Base-by-base conservation (phyloP, 2,888 invertebrate species). In the Hydrotaea cyrtoneurina region DNA sequence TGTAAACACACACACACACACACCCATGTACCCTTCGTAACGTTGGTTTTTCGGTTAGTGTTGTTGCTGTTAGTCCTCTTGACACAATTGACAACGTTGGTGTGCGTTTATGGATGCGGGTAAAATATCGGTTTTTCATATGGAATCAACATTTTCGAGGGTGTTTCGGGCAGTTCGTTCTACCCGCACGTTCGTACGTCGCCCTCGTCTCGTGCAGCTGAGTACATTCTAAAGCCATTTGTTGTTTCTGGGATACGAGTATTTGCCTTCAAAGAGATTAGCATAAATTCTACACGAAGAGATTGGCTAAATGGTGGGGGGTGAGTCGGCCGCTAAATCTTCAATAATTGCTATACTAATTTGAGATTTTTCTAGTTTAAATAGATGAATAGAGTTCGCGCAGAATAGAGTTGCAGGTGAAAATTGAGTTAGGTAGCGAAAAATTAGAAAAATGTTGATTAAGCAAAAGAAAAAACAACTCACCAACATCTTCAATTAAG, bases 51-150 rank as follows among this genome's bases (percentile, higher is more conserved):
- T 59, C 64, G 21, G 31, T 15, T 19, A 13, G 19, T 21, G 64
- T 19, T 66, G 31, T 31, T 36, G 31, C 11, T 53, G 55, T 69
- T 31, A n/a, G 1, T 43, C 39, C 46, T 21, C 36, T 69, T 69
- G 55, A 78, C 50, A 78, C 46, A 46, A 62, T 78, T 78, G 78
- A 71, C 59, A 50, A 64, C 71, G 62, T 62, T 62, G 17, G 62
- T 15, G 59, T 50, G 72, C 64, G 23, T 73, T 73, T 79, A 79
- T 78, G 78, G 36, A 73, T 78, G 78, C 78, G 71, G 78, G 71
- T 72, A 72, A 78, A 71, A 78, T 78, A 72, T 72, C 39, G 78
- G 55, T 72, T 72, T 17, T 62, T 50, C 21, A 36, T 62, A 43
- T 53, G 31, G 78, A 31, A 46, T 26, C 71, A 59, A 31, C 31